A percentile compares a stretch with the other conserved stretches of the same genome.
Evolutionary conservation across 2,113 vertebrate genomes (phyloP).

Genomic region (Lucifuga dentata): DNA sequence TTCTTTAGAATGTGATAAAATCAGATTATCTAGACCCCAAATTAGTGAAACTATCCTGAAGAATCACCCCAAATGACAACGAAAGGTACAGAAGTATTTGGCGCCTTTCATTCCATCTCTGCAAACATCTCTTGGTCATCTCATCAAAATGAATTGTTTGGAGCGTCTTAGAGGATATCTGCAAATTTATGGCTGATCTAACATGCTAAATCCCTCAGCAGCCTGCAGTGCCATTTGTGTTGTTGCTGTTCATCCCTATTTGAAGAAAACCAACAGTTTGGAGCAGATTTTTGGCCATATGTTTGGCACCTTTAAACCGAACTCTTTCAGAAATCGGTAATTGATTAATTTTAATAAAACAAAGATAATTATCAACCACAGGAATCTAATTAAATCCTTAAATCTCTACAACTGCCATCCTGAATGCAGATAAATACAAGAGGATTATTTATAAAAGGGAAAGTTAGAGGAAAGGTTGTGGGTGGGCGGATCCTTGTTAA

Average conservation of each 20-base stretch:
- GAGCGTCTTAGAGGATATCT: conserved; percentile 12
- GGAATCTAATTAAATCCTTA: not conserved
- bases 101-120: too few species aligned
- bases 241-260: conserved; percentile 15
- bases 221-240: conserved; percentile 2
- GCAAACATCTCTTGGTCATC: conserved; percentile 23
- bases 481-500: conserved; percentile 17
- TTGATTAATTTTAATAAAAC: not conserved
- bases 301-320: too few species aligned
- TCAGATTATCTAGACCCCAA: too few species aligned
- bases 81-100: too few species aligned
- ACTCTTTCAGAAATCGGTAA: too few species aligned
- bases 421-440: not conserved
- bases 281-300: not conserved
- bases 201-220: not conserved
- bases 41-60: too few species aligned
- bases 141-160: conserved; percentile 3
- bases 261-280: too few species aligned
- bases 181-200: conserved; percentile 33
- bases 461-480: not conserved
- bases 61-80: too few species aligned
- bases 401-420: not conserved
- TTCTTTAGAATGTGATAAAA: too few species aligned
- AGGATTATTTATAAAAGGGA: not conserved
- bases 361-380: not conserved